Conservation (phyloP, 2,113 vertebrate species). For the Clupea harengus region DNA sequence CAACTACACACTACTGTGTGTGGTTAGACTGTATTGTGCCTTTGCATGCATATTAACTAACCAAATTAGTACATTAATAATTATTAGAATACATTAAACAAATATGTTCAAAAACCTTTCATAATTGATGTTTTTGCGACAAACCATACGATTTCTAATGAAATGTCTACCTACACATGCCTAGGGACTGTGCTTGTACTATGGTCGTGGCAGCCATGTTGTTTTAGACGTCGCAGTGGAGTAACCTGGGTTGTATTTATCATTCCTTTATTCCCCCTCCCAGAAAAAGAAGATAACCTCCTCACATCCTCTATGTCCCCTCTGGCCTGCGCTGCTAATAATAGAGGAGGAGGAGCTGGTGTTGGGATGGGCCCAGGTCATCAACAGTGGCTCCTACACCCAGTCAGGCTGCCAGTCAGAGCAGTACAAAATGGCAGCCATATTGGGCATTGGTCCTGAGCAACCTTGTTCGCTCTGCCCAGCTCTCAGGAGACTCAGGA, state of each 20-base stretch:
- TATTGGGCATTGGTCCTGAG: neutral
- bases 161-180: neutral
- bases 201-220: neutral
- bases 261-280: neutral
- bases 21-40: neutral
- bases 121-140: neutral
- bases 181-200: neutral
- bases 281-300: neutral
- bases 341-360: neutral
- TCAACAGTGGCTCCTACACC: neutral
- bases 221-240: neutral
- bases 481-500: neutral
- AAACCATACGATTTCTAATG: neutral
- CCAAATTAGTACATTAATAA: neutral
- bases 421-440: slow-evolving; percentile 25
- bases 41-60: neutral
- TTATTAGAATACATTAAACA: neutral
- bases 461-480: neutral
- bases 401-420: slow-evolving; percentile 5
- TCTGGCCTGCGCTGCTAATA: neutral
- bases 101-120: neutral
- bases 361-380: neutral
- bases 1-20: neutral
- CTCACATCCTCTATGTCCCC: neutral
- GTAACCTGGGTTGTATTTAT: neutral